A percentile compares a stretch with the other conserved stretches of the same genome.
Conservation (phyloP, 92 coral and sea anemone genomes). For the Palythoa grandis region DNA sequence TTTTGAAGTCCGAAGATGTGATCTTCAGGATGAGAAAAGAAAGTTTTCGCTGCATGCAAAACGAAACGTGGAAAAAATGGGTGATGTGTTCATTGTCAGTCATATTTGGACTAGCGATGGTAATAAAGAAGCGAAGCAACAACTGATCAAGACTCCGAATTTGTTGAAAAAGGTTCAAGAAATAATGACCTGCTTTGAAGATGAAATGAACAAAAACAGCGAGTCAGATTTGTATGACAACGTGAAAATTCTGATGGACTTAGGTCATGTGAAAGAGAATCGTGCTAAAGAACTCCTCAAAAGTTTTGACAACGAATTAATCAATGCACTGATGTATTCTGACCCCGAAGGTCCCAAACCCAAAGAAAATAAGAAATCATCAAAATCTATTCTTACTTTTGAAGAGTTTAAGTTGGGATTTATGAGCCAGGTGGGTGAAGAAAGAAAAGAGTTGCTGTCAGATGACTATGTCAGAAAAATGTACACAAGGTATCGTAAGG, state of each 20-base stretch:
- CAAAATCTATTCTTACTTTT: conserved; percentile 50
- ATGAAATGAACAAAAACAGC: conserved; percentile 18
- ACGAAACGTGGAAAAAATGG: conserved; percentile 56
- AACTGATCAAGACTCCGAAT: conserved; percentile 67
- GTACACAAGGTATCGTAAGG: conserved; percentile 71
- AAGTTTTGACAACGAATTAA: conserved; percentile 60
- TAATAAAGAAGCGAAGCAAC: conserved; percentile 58
- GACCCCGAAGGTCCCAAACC: conserved; percentile 55
- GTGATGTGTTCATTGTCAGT: conserved; percentile 74
- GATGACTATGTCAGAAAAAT: conserved; percentile 83
- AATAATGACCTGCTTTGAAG: conserved; percentile 60
- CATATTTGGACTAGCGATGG: conserved; percentile 90
- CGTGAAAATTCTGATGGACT: conserved; percentile 58
- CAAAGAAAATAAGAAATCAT: conserved; percentile 50
- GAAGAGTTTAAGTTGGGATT: conserved; percentile 87
- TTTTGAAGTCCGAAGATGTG: conserved; percentile 69
- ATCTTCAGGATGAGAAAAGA: conserved; percentile 27
- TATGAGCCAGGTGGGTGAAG: conserved; percentile 66
- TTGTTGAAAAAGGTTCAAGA: conserved; percentile 64
- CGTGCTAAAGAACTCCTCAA: conserved; percentile 68
- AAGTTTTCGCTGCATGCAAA: conserved; percentile 61
- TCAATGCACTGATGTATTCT: conserved; percentile 74
- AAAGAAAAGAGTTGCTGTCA: conserved; percentile 62
- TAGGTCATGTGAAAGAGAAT: conserved; percentile 57
- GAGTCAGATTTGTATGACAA: conserved; percentile 56